Evolutionary conservation across 2,797 vertebrate species (phyloP), one percentile per base, ranked within the genome.

Genomic region (Channallabes apus): DNA sequence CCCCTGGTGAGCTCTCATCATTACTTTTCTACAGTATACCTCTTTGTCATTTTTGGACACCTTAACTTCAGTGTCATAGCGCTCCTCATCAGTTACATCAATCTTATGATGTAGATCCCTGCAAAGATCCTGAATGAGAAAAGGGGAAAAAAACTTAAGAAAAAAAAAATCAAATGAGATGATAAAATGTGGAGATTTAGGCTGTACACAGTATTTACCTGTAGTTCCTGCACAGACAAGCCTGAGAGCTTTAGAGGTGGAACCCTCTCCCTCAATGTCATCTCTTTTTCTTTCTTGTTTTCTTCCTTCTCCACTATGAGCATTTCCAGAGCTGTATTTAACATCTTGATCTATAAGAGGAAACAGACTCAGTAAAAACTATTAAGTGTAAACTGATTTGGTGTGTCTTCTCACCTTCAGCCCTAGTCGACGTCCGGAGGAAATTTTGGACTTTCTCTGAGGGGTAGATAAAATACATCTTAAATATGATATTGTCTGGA

Each of bases 391-490:
- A 67, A 51, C 38, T 6, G 38, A 54, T 5, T 51, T 18, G 29
- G 17, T 22, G 7, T 18, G 8, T 18, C 32, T 46, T 41, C 86
- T 56, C 85, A 93, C 92, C 89, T 94, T 94, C 61, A 94, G 82
- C 71, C 92, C 92, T 87, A 94, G 89, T 69, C 81, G 90, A 51
- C 92, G 90, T n/a, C 90, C 90, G 35, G 93, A 93, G 27, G 90
- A 91, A 78, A 94, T 93, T 91, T 93, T 94, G 15, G 84, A 86
- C 86, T 92, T 93, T 86, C 35, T 91, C 92, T 93, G 80, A n/a
- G 72, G 67, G 62, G 64, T 38, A 38, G 18, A 64, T 73, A 59
- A 80, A 68, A 35, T 12, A 58, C 32, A 82, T 0, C 65, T 46
- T 58, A 8, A 83, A 22, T 59, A 41, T n/a, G 6, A 67, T 35